Evolutionary conservation across 2,888 invertebrate genomes (phyloP), one percentile per base, ranked within the genome.

Genomic region (Saturnia japonica): DNA sequence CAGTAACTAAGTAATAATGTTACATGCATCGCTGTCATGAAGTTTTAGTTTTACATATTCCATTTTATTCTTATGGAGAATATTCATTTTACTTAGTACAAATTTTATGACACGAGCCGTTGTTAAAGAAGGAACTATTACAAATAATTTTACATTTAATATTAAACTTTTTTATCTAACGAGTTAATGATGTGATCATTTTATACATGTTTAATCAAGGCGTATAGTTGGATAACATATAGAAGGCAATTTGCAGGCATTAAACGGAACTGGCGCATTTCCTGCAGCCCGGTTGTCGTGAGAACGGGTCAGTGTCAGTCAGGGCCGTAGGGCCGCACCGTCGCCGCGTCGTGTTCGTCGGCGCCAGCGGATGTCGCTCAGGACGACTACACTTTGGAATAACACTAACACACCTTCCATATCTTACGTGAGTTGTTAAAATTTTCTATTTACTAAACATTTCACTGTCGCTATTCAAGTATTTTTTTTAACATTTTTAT

Each of bases 221-320:
- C 2, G 57, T 40, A 9, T n/a, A n/a, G 64, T 40, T n/a, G 19
- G n/a, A 40, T 64, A 64, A 64, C 19, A n/a, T 40, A 40, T 57
- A 40, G 28, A 28, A 28, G 51, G 68, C 57, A 71, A 68, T 71
- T 54, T 54, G 54, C 40, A 68, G 34, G 28, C 19, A 70, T 66
- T 51, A 57, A 71, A 67, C 75, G 70, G 70, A 73, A 71, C 72
- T 64, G 72, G 72, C 72, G 70, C 72, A 71, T 67, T 67, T 72
- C 67, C 71, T 43, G 14, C 42, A 25, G 60, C 42, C 42, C 11
- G 68, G 25, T 57, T 28, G 62, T 74, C 88, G 87, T 90, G 90
- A 83, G 90, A 88, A 88, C 81, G 80, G 86, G 85, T 85, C 87
- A 86, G 80, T 80, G 82, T 76, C 80, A 80, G 76, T 7, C 51